phyloP scores from a whole-genome alignment of 1,140 invertebrate genomes.

The Sminthurinus signatus region DNA sequence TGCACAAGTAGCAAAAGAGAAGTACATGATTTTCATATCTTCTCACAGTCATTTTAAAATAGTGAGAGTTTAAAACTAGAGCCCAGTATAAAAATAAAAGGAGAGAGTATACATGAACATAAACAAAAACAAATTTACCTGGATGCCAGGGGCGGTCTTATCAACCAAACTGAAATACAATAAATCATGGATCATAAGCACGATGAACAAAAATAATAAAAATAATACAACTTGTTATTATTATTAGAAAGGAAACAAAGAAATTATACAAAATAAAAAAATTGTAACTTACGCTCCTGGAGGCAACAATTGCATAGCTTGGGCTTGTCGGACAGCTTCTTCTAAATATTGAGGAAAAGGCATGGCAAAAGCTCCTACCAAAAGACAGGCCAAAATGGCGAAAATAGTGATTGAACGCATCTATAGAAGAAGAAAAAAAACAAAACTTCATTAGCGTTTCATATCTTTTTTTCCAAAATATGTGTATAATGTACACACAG shows the following conservation, averaged over 20 bases:
- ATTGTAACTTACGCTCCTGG: too few species aligned
- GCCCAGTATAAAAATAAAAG: background rate
- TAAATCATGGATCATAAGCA: too few species aligned
- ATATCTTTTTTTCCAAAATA: too few species aligned
- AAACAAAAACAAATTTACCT: slow-evolving; percentile 23
- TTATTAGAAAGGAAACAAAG: too few species aligned
- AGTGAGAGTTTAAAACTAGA: too few species aligned
- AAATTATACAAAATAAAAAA: slow-evolving; percentile 31
- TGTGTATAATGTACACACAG: background rate
- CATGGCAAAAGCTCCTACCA: slow-evolving; percentile 10
- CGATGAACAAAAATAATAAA: slow-evolving; percentile 29
- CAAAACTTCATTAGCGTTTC: slow-evolving; percentile 1
- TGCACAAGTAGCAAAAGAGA: too few species aligned
- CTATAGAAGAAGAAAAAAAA: background rate
- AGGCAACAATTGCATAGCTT: slow-evolving; percentile 35
- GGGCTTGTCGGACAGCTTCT: slow-evolving; percentile 36
- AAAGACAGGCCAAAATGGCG: background rate
- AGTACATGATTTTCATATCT: too few species aligned
- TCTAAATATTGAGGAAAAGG: slow-evolving; percentile 33
- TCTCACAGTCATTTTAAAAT: too few species aligned
- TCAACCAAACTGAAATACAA: too few species aligned
- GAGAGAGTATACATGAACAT: too few species aligned
- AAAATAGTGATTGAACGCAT: slow-evolving; percentile 12
- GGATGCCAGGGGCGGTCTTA: slow-evolving; percentile 36
- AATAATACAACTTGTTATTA: too few species aligned